Evolutionary conservation across 2,113 vertebrate genomes (phyloP).

Genomic region (Collichthys lucidus): DNA sequence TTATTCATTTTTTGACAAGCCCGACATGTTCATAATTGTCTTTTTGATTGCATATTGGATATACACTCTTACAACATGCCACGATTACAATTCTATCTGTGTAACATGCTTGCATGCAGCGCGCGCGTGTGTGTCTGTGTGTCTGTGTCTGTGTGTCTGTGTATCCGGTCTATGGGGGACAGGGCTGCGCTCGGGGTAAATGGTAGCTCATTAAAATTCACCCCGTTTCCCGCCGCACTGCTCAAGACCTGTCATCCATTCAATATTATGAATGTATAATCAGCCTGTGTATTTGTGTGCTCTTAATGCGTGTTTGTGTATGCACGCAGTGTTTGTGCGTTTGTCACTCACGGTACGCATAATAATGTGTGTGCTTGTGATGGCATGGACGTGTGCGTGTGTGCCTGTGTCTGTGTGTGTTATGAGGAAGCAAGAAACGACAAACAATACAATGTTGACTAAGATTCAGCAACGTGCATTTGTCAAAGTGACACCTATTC

Average conservation of each 20-base stretch:
- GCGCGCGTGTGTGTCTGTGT: neutral
- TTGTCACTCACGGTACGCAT: constrained; percentile 70
- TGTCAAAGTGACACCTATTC: constrained; percentile 78
- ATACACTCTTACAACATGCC: neutral
- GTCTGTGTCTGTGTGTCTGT: constrained; percentile 26
- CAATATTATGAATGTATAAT: constrained; percentile 82
- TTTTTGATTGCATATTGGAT: constrained; percentile 11
- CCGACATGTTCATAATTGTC: neutral
- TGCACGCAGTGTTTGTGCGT: constrained; percentile 57
- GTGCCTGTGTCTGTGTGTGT: neutral
- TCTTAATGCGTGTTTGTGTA: constrained; percentile 57
- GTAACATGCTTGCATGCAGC: constrained; percentile 6
- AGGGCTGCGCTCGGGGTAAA: constrained; percentile 63
- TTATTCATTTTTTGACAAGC: neutral
- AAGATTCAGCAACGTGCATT: constrained; percentile 73
- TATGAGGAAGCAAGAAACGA: constrained; percentile 52
- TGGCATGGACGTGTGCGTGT: constrained; percentile 46
- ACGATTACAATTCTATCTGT: constrained; percentile 20
- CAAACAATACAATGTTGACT: constrained; percentile 73
- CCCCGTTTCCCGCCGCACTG: constrained; percentile 62
- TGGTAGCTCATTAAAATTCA: constrained; percentile 78
- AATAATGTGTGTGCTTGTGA: constrained; percentile 53
- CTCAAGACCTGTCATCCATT: constrained; percentile 79
- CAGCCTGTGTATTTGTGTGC: constrained; percentile 66
- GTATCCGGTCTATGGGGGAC: constrained; percentile 58